Evolutionary conservation across 2,113 vertebrate species (phyloP).

Genomic region (pig (Sus scrofa)): DNA sequence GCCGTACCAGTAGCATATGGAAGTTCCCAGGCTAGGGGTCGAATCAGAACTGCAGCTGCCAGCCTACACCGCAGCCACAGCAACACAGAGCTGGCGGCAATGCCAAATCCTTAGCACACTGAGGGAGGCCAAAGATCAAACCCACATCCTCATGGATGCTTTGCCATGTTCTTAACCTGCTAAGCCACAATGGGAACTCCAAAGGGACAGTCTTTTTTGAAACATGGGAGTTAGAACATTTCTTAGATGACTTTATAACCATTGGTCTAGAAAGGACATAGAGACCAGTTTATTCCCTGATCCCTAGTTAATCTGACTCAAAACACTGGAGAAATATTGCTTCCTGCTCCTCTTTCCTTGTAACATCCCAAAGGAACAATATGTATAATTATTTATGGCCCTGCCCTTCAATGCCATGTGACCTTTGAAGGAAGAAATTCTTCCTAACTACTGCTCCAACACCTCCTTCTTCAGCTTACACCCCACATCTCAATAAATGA

Average conservation of each 20-base stretch:
- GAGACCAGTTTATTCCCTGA: background rate
- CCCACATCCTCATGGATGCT: too few relatives aligned
- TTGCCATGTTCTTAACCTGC: too few relatives aligned
- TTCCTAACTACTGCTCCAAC: background rate
- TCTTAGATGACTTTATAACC: background rate
- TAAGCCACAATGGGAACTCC: too few relatives aligned
- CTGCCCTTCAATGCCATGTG: background rate
- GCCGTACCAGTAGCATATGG: too few relatives aligned
- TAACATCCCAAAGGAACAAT: background rate
- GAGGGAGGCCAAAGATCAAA: too few relatives aligned
- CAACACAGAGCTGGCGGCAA: too few relatives aligned
- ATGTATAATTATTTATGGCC: background rate
- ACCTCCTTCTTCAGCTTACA: background rate
- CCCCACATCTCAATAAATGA: background rate
- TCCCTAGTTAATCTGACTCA: background rate
- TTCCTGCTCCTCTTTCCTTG: background rate
- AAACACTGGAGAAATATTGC: background rate
- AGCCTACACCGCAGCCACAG: too few relatives aligned
- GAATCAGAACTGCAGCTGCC: too few relatives aligned
- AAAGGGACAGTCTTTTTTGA: background rate
- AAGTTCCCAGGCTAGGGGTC: too few relatives aligned
- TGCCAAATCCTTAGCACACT: too few relatives aligned
- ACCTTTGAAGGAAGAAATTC: background rate
- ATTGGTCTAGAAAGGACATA: background rate
- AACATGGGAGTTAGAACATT: background rate